Percentiles rank a stretch among this genome's conserved stretches.
Evolutionary conservation across 2,113 vertebrate species (phyloP).

Genomic region (Echinops telfairi): DNA sequence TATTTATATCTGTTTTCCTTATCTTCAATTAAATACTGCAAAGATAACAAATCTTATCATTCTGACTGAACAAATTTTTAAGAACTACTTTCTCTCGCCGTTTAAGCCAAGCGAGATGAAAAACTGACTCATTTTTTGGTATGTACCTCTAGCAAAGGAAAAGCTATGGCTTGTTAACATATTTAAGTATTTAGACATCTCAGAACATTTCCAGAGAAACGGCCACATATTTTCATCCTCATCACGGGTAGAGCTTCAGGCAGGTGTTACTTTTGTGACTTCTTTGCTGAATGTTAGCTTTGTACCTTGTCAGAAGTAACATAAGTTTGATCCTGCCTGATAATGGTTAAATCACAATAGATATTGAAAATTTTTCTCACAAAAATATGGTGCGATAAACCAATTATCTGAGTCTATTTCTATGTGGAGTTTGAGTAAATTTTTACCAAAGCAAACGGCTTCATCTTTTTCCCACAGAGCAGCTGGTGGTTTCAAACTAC

Average conservation of each 20-base stretch:
- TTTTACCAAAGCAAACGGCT: too few species aligned
- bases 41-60: not conserved
- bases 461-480: too few species aligned
- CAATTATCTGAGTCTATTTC: too few species aligned
- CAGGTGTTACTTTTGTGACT: not conserved
- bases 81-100: not conserved
- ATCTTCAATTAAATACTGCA: constrained; percentile 19
- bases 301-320: not conserved
- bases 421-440: too few species aligned
- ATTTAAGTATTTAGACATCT: not conserved
- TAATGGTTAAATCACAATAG: not conserved
- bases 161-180: not conserved
- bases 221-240: not conserved
- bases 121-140: not conserved
- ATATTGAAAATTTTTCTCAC: not conserved
- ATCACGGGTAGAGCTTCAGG: not conserved
- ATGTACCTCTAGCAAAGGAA: not conserved
- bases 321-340: not conserved
- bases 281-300: not conserved
- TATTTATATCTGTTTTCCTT: constrained; percentile 7
- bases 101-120: not conserved
- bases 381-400: not conserved
- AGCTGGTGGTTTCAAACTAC: too few species aligned
- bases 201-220: not conserved
- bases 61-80: constrained; percentile 4